Conservation (phyloP, 2,888 invertebrate genomes). For the Panopea generosa region DNA sequence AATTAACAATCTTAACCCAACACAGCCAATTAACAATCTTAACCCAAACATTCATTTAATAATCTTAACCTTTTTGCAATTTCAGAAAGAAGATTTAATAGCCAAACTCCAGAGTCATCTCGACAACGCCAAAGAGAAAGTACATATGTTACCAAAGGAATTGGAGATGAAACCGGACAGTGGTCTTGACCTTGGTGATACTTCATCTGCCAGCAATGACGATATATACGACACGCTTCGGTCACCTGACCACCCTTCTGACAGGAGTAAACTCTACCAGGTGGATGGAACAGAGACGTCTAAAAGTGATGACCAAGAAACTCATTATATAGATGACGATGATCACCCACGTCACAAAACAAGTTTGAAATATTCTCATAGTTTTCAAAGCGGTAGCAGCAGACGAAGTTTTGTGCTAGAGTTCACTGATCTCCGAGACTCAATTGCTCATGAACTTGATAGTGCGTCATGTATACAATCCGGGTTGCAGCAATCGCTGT, state of each 20-base stretch:
- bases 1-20: too few species aligned
- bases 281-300: constrained; percentile 13
- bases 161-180: constrained; percentile 63
- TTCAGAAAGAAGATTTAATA: constrained; percentile 75
- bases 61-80: too few species aligned
- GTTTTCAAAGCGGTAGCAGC: constrained; percentile 32
- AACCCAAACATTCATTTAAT: too few species aligned
- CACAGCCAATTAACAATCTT: too few species aligned
- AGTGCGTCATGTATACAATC: constrained; percentile 62
- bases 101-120: constrained; percentile 71
- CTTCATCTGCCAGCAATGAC: constrained; percentile 54
- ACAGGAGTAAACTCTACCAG: constrained; percentile 42
- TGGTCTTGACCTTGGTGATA: constrained; percentile 66
- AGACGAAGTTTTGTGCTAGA: constrained; percentile 50
- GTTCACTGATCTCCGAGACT: constrained; percentile 54
- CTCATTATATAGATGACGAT: background rate
- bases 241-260: constrained; percentile 28
- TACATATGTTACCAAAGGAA: constrained; percentile 63
- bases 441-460: constrained; percentile 65
- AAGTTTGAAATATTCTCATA: constrained; percentile 18
- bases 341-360: background rate
- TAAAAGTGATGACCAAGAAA: background rate
- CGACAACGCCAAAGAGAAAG: constrained; percentile 66
- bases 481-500: constrained; percentile 61
- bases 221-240: constrained; percentile 52